Evolutionary conservation across 2,888 invertebrate genomes (phyloP), one percentile per base, ranked within the genome.

Genomic region (Alentia gelatinosa): DNA sequence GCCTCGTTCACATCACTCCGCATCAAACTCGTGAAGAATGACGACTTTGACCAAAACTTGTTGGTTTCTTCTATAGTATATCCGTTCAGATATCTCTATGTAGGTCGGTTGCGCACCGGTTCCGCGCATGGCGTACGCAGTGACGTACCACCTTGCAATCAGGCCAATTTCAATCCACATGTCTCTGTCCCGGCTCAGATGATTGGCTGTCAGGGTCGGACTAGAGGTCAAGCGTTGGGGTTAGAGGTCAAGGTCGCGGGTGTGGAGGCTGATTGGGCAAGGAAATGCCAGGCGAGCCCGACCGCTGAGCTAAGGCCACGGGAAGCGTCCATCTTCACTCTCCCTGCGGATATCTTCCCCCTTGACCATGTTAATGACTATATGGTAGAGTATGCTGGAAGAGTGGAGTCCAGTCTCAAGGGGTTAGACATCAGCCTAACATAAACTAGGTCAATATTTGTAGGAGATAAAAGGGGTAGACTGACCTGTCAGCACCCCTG

Each of bases 161-260:
- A 79, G 79, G 5, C 79, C 79, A 79, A 79, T 79, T 79, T 39
- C 4, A 15, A 35, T 35, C n/a, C 79, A 23, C 79, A 39, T 79
- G 79, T 79, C 39, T 79, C 79, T 39, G 37, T 37, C 9, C 39
- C 23, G 79, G 39, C 39, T 39, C 19, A 35, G 79, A 79, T 79
- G 79, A 79, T 79, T 79, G 79, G 79, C 79, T 79, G 79, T 37
- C 79, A 79, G 79, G 23, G 33, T 4, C 12, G 39, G 79, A 39
- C 39, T 23, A 79, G 37, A 79, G 79, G 35, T 79, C 79, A 79
- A 23, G 1, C 79, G 3, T 7, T 15, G n/a, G 79, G 37, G 19
- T 35, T 39, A 33, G 37, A 39, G 35, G 79, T 79, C 79, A 35
- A 79, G 79, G 79, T 79, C 39, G 39, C 26, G 79, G 79, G 39